These are phyloP conservation scores for Centroberyx gerrardi DNA, from an alignment of 2,797 vertebrate genomes.

Conservation along the genomic window DNA sequence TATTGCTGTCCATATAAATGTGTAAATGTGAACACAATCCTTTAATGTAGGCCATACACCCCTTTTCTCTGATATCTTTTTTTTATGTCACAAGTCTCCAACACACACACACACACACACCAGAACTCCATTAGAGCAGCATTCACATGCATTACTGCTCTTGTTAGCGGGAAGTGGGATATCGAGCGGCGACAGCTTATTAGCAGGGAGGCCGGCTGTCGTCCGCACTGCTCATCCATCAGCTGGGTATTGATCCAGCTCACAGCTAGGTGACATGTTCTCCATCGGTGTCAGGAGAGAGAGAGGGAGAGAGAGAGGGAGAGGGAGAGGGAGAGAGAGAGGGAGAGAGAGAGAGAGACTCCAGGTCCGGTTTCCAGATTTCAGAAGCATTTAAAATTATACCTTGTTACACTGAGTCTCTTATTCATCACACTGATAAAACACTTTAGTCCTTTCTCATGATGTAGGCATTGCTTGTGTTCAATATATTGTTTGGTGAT, in stretches of 20 bases:
- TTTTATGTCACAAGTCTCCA: background rate
- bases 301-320: background rate
- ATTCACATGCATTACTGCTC: background rate
- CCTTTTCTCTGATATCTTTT: background rate
- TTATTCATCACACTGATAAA: background rate
- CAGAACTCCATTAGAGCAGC: constrained; percentile 12
- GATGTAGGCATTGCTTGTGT: background rate
- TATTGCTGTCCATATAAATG: too few species aligned
- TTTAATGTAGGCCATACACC: too few species aligned
- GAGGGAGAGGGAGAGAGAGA: background rate
- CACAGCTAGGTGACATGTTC: constrained; percentile 14
- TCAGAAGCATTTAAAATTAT: background rate
- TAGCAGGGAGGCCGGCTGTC: constrained; percentile 30
- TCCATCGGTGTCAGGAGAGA: background rate
- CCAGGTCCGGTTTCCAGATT: background rate
- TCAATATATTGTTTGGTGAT: background rate
- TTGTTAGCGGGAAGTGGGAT: constrained; percentile 4
- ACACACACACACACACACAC: background rate
- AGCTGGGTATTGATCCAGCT: constrained; percentile 30
- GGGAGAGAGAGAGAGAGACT: too few species aligned
- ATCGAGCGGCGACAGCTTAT: constrained; percentile 36
- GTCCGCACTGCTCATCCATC: constrained; percentile 29
- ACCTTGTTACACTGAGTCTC: background rate
- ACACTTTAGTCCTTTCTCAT: background rate
- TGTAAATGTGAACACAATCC: too few species aligned